These are phyloP conservation scores for Porites lobata DNA, from an alignment of 92 coral and sea anemone species.

Conservation along the genomic window DNA sequence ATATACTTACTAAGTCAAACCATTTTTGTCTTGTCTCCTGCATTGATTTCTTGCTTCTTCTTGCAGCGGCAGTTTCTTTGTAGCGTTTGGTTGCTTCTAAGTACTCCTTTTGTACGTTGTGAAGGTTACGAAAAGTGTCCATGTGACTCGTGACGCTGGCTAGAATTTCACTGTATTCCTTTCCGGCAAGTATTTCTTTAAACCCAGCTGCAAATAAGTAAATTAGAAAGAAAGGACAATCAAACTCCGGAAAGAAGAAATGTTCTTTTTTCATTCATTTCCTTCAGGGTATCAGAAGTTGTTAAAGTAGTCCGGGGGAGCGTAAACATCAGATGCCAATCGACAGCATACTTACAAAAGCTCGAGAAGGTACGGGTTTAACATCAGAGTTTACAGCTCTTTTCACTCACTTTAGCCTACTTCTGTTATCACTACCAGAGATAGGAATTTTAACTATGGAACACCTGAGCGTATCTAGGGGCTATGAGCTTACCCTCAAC, in stretches of 20 bases:
- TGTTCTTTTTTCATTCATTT: no score
- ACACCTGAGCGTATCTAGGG: not conserved
- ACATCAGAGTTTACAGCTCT: no score
- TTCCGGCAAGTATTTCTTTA: slow-evolving; percentile 25
- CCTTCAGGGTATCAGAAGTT: no score
- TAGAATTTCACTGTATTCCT: slow-evolving; percentile 31
- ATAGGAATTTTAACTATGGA: no score
- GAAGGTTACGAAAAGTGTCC: not conserved
- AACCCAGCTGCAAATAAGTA: slow-evolving; percentile 7
- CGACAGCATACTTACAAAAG: no score
- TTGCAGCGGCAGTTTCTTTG: not conserved
- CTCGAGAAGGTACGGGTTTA: no score
- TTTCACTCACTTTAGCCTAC: no score
- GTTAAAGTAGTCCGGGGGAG: no score
- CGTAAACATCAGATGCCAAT: no score
- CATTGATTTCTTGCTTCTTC: slow-evolving; percentile 2
- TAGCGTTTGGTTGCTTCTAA: slow-evolving; percentile 17
- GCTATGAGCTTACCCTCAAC: not conserved
- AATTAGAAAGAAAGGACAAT: not conserved
- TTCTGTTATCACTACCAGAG: no score
- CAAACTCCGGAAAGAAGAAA: not conserved
- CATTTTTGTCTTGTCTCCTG: slow-evolving; percentile 25
- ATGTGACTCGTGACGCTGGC: not conserved
- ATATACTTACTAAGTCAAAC: slow-evolving; percentile 18
- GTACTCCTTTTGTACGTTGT: slow-evolving; percentile 31